Conservation (phyloP, 2,797 vertebrate genomes). For the Pachyuromys duprasi region DNA sequence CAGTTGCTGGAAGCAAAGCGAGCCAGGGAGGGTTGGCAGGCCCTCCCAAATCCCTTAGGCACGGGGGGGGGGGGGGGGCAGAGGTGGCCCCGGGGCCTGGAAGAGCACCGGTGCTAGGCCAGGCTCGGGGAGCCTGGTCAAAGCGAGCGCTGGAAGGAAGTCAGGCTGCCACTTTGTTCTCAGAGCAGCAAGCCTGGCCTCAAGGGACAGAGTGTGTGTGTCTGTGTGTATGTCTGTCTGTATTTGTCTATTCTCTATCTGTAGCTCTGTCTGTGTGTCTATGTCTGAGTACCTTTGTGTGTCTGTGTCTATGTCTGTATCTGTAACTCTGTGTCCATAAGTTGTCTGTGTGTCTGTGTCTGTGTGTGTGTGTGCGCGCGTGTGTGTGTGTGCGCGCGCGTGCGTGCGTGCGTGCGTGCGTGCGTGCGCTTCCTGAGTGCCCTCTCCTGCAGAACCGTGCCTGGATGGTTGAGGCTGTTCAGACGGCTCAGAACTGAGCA, state of each 20-base stretch:
- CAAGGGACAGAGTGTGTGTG: background rate
- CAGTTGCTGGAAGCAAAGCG: background rate
- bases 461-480: background rate
- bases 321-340: too few species aligned
- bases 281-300: background rate
- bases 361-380: background rate
- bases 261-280: background rate
- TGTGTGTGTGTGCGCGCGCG: background rate
- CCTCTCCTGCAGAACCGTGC: background rate
- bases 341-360: background rate
- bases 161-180: background rate
- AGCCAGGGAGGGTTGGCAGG: background rate
- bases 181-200: background rate
- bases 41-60: background rate
- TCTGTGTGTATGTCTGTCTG: background rate
- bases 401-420: too few species aligned
- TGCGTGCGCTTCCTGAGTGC: rapidly evolving
- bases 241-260: background rate
- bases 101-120: background rate
- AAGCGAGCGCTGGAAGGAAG: background rate
- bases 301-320: background rate
- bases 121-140: background rate
- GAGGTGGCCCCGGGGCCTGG: background rate
- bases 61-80: background rate
- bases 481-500: background rate